Conservation (phyloP, 2,113 vertebrate genomes). For the Potamarius usumacintae region DNA sequence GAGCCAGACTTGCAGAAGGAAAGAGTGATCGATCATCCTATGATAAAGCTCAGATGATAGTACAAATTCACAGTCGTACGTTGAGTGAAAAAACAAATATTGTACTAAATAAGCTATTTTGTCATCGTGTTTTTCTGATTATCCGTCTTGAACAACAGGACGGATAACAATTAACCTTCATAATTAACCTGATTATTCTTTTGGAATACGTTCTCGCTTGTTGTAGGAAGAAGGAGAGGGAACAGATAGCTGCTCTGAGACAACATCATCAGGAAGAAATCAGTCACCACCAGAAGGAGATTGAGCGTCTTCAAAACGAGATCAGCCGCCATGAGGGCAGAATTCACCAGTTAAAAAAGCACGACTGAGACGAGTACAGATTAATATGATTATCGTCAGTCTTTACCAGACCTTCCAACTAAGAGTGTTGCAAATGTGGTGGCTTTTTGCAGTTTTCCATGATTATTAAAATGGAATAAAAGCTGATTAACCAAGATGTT, state of each 20-base stretch:
- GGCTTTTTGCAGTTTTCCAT: constrained; percentile 30
- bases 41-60: too few species aligned
- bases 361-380: constrained; percentile 62
- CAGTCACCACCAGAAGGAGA: constrained; percentile 82
- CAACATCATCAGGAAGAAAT: constrained; percentile 90
- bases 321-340: constrained; percentile 85
- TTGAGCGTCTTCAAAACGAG: constrained; percentile 86
- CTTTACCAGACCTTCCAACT: neutral
- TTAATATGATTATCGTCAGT: neutral
- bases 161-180: neutral
- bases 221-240: constrained; percentile 80
- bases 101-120: neutral
- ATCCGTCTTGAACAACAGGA: neutral
- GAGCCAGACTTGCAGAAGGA: neutral
- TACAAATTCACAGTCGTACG: too few species aligned
- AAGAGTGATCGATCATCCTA: too few species aligned
- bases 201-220: neutral
- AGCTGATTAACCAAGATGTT: neutral
- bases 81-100: too few species aligned
- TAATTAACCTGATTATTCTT: neutral
- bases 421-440: constrained; percentile 27
- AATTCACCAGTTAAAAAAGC: constrained; percentile 79
- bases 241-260: constrained; percentile 78
- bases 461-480: constrained; percentile 62
- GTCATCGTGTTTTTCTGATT: too few species aligned